Evolutionary conservation across 1,140 invertebrate genomes (phyloP), one percentile per base, ranked within the genome.

Genomic region (Drosophila subpulchrella): DNA sequence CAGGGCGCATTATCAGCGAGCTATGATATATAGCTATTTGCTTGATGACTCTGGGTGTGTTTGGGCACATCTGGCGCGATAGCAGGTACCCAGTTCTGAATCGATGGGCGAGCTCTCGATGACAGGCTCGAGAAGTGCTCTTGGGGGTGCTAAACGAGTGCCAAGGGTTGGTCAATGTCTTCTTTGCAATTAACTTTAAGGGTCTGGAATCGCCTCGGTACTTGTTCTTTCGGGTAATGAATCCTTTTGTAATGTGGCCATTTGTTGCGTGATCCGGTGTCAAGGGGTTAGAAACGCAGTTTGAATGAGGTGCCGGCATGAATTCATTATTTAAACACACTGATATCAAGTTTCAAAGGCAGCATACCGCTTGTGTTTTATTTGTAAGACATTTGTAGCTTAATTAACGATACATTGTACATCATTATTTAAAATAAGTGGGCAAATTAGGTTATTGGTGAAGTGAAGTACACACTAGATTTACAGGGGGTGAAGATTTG

Each of bases 11-110:
- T 79, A 83, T 83, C 80, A 79, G 59, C 61, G 20, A 53, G 65
- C 58, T 72, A 83, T 83, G 76, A 79, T 83, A 84, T 83, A 84
- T 76, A 61, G 79, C 60, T 76, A 75, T 83, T 82, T 82, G 47
- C 39, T 42, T 48, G 54, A 46, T 65, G 39, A 53, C 48, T 46
- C 38, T 32, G 59, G 59, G 36, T 68, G 65, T 66, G 65, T 68
- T 46, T 66, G 60, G 13, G 46, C 79, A 75, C 80, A 84, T 83
- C 80, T 84, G 81, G 50, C 75, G 42, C 38, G n/a, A 63, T 58
- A 59, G 46, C 32, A 58, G 59, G 61, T 78, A 51, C 10, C 7
- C 10, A 44, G 34, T 32, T n/a, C 1, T 27, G 38, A 27, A 67
- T 65, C 39, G 46, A 65, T 36, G 67, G 46, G 24, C 42, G 24